These are phyloP conservation scores for Plagiodera versicolora DNA, from an alignment of 2,888 invertebrate species.

Conservation along the genomic window DNA sequence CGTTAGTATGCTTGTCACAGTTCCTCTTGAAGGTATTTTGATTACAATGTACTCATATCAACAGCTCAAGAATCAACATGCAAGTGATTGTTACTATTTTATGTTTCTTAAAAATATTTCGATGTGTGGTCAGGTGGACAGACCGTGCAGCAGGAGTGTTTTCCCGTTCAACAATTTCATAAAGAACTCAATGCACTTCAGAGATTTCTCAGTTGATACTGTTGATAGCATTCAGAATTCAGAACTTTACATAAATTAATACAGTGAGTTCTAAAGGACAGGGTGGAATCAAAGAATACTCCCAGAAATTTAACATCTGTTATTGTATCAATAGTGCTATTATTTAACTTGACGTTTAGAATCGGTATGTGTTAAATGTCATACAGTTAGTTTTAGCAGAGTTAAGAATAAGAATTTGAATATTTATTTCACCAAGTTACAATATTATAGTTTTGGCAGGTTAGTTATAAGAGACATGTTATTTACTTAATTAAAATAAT, in stretches of 20 bases:
- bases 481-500: no score
- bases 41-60: background rate
- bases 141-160: slow-evolving; percentile 7
- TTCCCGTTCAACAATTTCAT: slow-evolving; percentile 1
- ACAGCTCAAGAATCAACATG: slow-evolving; percentile 2
- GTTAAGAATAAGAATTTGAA: no score
- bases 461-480: no score
- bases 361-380: background rate
- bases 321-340: background rate
- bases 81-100: slow-evolving; percentile 1
- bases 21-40: slow-evolving; percentile 3
- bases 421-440: no score
- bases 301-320: background rate
- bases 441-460: no score
- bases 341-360: background rate
- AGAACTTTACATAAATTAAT: slow-evolving; percentile 1
- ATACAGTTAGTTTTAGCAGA: background rate
- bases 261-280: background rate
- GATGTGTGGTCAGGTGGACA: slow-evolving; percentile 4
- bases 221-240: slow-evolving; percentile 2
- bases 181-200: background rate
- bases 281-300: background rate
- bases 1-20: background rate
- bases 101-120: slow-evolving; percentile 9
- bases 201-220: slow-evolving; percentile 4